A percentile compares a stretch with the other conserved stretches of the same genome.
phyloP scores from a whole-genome alignment of 1,140 invertebrate genomes.

The Littorina saxatilis region DNA sequence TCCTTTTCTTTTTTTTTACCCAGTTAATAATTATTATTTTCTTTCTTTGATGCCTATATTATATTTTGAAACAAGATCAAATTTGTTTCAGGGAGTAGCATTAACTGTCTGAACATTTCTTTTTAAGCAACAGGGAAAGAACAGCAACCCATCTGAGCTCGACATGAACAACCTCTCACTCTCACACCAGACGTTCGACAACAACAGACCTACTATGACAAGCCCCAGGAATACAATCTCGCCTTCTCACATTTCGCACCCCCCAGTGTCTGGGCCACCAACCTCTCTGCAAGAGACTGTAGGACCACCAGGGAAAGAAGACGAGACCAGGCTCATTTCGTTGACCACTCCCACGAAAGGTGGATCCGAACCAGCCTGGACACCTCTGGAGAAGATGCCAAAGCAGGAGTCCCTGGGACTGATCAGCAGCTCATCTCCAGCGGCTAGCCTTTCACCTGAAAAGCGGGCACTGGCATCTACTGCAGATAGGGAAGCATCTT shows the following conservation, averaged over 20 bases:
- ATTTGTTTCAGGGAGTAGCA: too few relatives aligned
- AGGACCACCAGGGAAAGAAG: background rate
- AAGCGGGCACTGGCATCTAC: too few relatives aligned
- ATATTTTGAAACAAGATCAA: too few relatives aligned
- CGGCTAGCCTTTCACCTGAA: background rate
- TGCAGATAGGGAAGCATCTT: too few relatives aligned
- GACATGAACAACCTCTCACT: background rate
- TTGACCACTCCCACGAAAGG: background rate
- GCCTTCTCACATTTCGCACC: too few relatives aligned
- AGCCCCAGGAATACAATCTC: background rate
- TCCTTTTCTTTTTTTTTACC: too few relatives aligned
- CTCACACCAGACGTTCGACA: background rate
- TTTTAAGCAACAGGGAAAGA: too few relatives aligned
- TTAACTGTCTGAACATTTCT: too few relatives aligned
- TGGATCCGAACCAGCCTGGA: background rate
- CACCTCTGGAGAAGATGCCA: background rate
- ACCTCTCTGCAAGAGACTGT: conserved; percentile 20
- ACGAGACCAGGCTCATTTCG: conserved; percentile 21
- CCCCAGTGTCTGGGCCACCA: background rate
- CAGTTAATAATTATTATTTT: too few relatives aligned
- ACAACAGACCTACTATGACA: background rate
- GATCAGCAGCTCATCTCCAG: background rate
- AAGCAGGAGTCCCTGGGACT: conserved; percentile 9
- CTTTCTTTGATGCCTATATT: too few relatives aligned
- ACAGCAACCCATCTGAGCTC: background rate